Conservation (phyloP, 2,888 invertebrate genomes). For the Mylabris sibirica region DNA sequence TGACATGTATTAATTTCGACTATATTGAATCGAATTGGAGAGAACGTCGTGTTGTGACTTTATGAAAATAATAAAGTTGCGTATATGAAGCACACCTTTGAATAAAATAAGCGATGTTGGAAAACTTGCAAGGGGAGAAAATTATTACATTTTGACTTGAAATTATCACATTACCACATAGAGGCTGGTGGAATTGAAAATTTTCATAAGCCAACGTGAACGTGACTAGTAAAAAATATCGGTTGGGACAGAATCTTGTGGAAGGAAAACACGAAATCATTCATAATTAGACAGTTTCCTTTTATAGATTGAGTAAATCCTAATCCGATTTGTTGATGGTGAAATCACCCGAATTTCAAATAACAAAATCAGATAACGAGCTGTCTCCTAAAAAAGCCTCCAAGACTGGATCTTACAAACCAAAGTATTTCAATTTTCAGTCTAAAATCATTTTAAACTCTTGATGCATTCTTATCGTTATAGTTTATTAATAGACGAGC, state of each 20-base stretch:
- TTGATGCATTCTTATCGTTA: no score
- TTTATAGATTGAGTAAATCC: background rate
- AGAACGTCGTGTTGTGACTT: background rate
- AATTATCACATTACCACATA: background rate
- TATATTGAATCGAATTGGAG: conserved; percentile 24
- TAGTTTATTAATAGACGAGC: no score
- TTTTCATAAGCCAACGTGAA: background rate
- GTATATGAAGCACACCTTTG: background rate
- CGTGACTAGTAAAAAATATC: background rate
- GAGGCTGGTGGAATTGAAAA: background rate
- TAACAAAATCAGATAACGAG: no score
- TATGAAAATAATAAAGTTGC: background rate
- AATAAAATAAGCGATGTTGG: background rate
- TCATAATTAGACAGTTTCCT: background rate
- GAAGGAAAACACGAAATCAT: background rate
- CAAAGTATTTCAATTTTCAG: no score
- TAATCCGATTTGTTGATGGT: background rate
- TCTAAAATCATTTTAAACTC: no score
- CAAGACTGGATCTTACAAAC: no score
- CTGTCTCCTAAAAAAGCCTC: no score
- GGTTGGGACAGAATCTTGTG: background rate
- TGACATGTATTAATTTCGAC: conserved; percentile 29
- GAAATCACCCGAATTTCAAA: background rate
- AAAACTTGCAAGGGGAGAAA: background rate
- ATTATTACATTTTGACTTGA: background rate